Evolutionary conservation across 2,113 vertebrate genomes (phyloP), one percentile per base, ranked within the genome.

Genomic region (Plecotus auritus): DNA sequence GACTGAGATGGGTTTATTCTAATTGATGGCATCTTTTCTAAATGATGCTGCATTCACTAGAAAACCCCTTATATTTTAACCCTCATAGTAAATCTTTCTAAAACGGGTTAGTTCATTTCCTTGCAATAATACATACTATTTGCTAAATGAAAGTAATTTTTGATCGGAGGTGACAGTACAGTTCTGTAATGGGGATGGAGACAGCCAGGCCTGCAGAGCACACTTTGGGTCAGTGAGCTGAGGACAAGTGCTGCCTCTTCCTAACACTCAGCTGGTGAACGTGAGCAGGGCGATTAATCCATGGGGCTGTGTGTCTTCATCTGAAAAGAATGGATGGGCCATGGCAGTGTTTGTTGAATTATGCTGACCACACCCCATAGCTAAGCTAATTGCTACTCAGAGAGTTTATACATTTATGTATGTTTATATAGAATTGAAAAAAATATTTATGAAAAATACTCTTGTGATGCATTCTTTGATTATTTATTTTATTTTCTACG

Each of bases 261-360:
- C 80, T 30, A 13, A 23, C 7, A 0, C 64, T 77, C 26, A 49
- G 84, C 45, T 18, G n/a, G 20, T 18, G 47, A 74, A 32, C 5
- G 0, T 10, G 23, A 59, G 6, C 40, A n/a, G 61, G 9, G 32
- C 0, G 0, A 11, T 23, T 5, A 26, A 17, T 37, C 32, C 74
- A 5, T 0, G 1, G 1, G 17, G 37, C 66, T 66, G 16, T 3
- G 47, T 28, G 6, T 37, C 20, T 51, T 35, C 13, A 1, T 61
- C 72, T 32, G 47, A 23, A 40, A 82, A 74, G 77, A 80, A 9
- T 3, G 42, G 30, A 40, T 0, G 16, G 47, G 12, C 70, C 22
- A 14, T 2, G 0, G 20, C 47, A 10, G 80, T 9, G 14, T 26
- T 28, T 28, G 23, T 35, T n/a, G 11, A 0, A 0, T 72, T 59